Evolutionary conservation across 2,113 vertebrate species (phyloP), one percentile per base, ranked within the genome.

Genomic region (Zosterops japonicus): DNA sequence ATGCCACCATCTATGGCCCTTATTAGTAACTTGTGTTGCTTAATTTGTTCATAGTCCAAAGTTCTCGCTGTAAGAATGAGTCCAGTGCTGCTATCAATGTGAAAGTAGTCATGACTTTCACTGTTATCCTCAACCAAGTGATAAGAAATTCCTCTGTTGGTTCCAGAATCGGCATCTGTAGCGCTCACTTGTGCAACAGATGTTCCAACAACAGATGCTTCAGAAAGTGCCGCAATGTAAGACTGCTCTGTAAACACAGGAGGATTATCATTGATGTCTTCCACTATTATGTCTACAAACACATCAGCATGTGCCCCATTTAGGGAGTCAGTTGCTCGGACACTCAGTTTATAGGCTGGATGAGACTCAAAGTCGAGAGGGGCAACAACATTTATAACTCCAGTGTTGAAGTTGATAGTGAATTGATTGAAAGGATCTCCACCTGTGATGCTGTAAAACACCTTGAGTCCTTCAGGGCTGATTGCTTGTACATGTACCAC

Each of bases 351-450:
- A 85, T 99, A 99, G 24, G 99, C 99, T 25, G 99, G 99, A 86
- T 99, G 99, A 23, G 98, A 98, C 94, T 99, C 99, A 85, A 99
- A 99, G 96, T 99, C 99, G 89, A 99, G 96, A 52, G 98, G 97
- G 12, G 98, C 98, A 61, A 98, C 87, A 44, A 99, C 98, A 65
- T 98, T 98, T 91, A 99, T 98, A 6, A 99, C 99, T 18, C 99
- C 99, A 12, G 99, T 99, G 97, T 99, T 99, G 95, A 99, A 99
- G 96, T 99, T 98, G 67, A 99, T 98, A 8, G 98, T 98, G 90
- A 99, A 99, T 89, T 99, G 99, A 95, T 96, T 98, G 72, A 99
- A 99, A 83, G 99, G 99, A 94, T 99, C 99, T 29, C 99, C 99
- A 33, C 99, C 99, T 3, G 98, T 98, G 89, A 99, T 99, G 72